Conservation (phyloP, 1,140 invertebrate species). For the Sweltsa coloradensis region DNA sequence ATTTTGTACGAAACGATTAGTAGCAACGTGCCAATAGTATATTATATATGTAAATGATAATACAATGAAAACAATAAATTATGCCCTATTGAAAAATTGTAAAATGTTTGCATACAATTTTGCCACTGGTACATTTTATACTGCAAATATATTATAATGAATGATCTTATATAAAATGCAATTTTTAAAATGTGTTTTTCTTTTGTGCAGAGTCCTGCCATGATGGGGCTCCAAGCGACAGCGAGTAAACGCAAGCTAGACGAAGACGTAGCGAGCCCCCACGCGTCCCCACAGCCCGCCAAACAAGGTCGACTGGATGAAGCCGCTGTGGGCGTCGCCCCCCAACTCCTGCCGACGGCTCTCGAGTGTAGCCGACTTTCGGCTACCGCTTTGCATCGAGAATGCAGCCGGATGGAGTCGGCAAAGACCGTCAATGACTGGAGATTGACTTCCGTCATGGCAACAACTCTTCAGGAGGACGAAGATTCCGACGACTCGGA, state of each 20-base stretch:
- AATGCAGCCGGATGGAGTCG: slow-evolving; percentile 18
- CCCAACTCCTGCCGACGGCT: slow-evolving; percentile 33
- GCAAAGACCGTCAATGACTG: slow-evolving; percentile 35
- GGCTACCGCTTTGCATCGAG: slow-evolving; percentile 6
- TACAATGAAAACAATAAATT: too few relatives aligned
- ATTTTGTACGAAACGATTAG: too few relatives aligned
- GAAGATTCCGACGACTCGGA: slow-evolving; percentile 39
- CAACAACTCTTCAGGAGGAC: slow-evolving; percentile 36
- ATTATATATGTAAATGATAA: too few relatives aligned
- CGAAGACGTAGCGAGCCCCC: slow-evolving; percentile 13
- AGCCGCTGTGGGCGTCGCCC: slow-evolving; percentile 8
- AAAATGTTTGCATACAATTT: too few relatives aligned
- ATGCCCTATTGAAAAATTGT: too few relatives aligned
- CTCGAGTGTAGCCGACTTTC: slow-evolving; percentile 12
- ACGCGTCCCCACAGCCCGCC: slow-evolving; percentile 14
- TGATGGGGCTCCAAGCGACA: slow-evolving; percentile 63
- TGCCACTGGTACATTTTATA: too few relatives aligned
- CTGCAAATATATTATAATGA: too few relatives aligned
- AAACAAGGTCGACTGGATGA: slow-evolving; percentile 19
- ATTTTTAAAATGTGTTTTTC: slow-evolving; percentile 6
- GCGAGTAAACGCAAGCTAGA: slow-evolving; percentile 55
- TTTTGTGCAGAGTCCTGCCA: slow-evolving; percentile 49
- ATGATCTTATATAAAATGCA: too few relatives aligned
- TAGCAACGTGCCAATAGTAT: too few relatives aligned
- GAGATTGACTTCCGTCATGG: slow-evolving; percentile 21